phyloP scores from a whole-genome alignment of 2,888 invertebrate species.

The Chromoteleia sp. region DNA sequence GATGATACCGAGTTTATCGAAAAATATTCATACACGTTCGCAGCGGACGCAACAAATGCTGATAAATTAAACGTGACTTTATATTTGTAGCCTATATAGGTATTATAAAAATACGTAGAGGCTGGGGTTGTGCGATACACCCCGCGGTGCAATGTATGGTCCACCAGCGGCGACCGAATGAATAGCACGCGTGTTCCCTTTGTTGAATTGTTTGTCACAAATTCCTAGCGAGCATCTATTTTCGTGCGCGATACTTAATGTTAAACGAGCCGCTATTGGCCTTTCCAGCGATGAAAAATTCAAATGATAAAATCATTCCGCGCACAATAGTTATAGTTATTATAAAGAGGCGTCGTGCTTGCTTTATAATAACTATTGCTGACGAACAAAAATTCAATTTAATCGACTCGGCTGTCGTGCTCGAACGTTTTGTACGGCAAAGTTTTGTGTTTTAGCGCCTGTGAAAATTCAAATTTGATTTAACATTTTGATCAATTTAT shows the following conservation, averaged over 20 bases:
- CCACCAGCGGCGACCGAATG: constrained; percentile 69
- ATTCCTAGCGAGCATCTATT: constrained; percentile 70
- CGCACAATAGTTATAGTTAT: constrained; percentile 34
- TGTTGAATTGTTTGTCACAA: constrained; percentile 72
- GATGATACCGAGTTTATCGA: constrained; percentile 34
- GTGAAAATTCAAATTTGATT: no score
- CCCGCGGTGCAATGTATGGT: constrained; percentile 69
- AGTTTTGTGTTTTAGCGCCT: neutral
- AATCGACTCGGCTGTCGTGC: constrained; percentile 4
- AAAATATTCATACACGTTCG: constrained; percentile 15
- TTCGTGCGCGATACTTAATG: constrained; percentile 65
- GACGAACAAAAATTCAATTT: constrained; percentile 28
- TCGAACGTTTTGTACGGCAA: neutral
- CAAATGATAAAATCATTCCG: constrained; percentile 60
- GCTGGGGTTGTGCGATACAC: constrained; percentile 66
- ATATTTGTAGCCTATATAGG: constrained; percentile 58
- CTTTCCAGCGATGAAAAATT: constrained; percentile 48
- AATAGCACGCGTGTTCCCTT: constrained; percentile 72
- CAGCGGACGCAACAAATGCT: constrained; percentile 35
- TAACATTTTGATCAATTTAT: no score
- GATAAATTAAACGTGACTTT: constrained; percentile 64
- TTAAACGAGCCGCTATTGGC: constrained; percentile 57
- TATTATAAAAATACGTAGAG: constrained; percentile 65
- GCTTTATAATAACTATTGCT: neutral
- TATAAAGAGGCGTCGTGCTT: constrained; percentile 21